Percentiles rank a stretch among this genome's conserved stretches.
These are phyloP conservation scores for Clarias batrachus DNA, from an alignment of 2,113 vertebrate species.

Conservation along the genomic window DNA sequence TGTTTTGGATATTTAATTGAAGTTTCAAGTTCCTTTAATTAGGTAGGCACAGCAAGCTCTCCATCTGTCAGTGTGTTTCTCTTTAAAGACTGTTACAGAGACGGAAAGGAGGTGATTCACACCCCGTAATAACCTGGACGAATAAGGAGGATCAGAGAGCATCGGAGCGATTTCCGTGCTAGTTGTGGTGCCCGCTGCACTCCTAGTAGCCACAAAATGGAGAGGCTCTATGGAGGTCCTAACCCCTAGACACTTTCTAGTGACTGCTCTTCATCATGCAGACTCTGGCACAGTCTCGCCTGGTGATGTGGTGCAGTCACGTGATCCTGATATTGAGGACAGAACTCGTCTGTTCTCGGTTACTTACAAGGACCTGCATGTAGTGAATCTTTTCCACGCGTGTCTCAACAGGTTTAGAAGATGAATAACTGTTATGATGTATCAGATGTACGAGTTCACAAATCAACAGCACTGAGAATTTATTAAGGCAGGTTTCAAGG, in stretches of 20 bases:
- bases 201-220: background rate
- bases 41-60: constrained; percentile 43
- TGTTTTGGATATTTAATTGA: constrained; percentile 55
- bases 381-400: background rate
- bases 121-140: constrained; percentile 15
- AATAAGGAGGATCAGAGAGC: constrained; percentile 12
- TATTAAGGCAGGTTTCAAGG: background rate
- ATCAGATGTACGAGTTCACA: background rate
- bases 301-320: background rate
- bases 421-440: too few relatives aligned
- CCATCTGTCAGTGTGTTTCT: constrained; percentile 51
- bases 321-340: background rate
- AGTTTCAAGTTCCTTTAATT: constrained; percentile 55
- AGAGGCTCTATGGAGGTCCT: constrained; percentile 11
- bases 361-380: background rate
- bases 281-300: background rate
- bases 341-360: background rate
- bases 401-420: background rate
- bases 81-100: constrained; percentile 22
- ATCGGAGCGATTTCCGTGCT: background rate
- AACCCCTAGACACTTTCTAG: background rate
- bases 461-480: background rate
- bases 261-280: background rate
- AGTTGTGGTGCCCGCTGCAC: background rate
- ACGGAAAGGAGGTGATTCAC: background rate